phyloP scores from a whole-genome alignment of 2,113 vertebrate genomes.

The Mola mola region DNA sequence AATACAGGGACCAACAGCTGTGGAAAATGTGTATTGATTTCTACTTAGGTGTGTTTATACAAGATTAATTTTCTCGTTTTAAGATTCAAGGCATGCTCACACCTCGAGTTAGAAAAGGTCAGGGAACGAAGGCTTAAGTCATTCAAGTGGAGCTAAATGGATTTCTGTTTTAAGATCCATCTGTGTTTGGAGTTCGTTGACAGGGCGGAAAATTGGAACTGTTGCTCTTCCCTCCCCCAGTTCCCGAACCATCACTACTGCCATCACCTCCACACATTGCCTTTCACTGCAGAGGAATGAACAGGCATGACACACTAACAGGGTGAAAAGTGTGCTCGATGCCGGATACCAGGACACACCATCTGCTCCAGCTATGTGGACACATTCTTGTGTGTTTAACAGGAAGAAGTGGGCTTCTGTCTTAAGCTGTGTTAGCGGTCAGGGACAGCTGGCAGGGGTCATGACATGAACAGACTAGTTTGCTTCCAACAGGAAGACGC shows the following conservation, averaged over 20 bases:
- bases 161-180: constrained; percentile 73
- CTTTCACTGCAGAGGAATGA: constrained; percentile 20
- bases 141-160: constrained; percentile 73
- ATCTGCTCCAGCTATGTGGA: constrained; percentile 45
- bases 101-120: constrained; percentile 64
- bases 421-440: constrained; percentile 9
- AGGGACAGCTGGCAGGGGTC: constrained; percentile 33
- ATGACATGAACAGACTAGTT: background rate
- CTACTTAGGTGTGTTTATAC: constrained; percentile 59
- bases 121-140: constrained; percentile 65
- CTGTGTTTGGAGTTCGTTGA: constrained; percentile 75
- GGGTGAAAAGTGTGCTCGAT: constrained; percentile 38
- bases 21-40: constrained; percentile 73
- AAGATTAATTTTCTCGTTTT: constrained; percentile 66
- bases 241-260: background rate
- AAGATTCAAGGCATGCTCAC: constrained; percentile 37
- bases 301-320: constrained; percentile 12
- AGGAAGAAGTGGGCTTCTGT: constrained; percentile 11
- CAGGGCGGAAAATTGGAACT: constrained; percentile 71
- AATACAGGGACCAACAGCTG: constrained; percentile 42
- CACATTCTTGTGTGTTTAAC: background rate
- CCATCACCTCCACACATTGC: background rate
- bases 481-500: constrained; percentile 24
- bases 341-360: constrained; percentile 35
- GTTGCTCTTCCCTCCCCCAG: constrained; percentile 53